Conservation (phyloP, 2,888 invertebrate species). For the Dromius quadrimaculatus region DNA sequence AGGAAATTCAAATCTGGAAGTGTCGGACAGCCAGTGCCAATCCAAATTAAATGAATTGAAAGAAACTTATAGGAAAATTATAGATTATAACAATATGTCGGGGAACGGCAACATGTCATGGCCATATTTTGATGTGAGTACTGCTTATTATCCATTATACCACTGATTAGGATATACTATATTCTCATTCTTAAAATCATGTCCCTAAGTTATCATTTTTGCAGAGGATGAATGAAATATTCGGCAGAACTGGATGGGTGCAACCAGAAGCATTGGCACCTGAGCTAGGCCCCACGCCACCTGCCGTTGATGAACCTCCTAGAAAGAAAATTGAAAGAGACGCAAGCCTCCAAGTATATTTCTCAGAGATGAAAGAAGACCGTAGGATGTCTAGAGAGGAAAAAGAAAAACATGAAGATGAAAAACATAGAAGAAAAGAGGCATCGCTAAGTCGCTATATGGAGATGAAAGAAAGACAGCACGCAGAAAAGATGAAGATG, state of each 20-base stretch:
- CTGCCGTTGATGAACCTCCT: background rate
- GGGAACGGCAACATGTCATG: background rate
- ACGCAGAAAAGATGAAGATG: background rate
- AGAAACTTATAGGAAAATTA: background rate
- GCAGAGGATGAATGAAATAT: background rate
- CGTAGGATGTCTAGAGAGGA: background rate
- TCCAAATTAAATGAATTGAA: background rate
- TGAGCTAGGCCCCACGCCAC: background rate
- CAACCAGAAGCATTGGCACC: background rate
- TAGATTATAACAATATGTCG: background rate
- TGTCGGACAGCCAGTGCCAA: background rate
- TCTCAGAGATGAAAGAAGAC: background rate
- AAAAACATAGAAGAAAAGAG: background rate
- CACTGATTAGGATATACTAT: background rate
- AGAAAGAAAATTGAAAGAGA: background rate
- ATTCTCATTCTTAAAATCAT: background rate
- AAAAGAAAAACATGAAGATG: background rate
- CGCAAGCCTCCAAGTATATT: background rate
- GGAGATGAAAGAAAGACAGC: background rate
- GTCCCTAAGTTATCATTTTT: background rate
- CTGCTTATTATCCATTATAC: too few relatives aligned
- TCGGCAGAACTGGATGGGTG: background rate
- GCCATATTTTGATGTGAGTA: background rate
- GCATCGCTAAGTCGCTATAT: background rate
- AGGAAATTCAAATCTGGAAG: background rate